Percentiles rank a stretch among this genome's conserved stretches.
Evolutionary conservation across 2,888 invertebrate genomes (phyloP).

Genomic region (Cordylochernes scorpioides): DNA sequence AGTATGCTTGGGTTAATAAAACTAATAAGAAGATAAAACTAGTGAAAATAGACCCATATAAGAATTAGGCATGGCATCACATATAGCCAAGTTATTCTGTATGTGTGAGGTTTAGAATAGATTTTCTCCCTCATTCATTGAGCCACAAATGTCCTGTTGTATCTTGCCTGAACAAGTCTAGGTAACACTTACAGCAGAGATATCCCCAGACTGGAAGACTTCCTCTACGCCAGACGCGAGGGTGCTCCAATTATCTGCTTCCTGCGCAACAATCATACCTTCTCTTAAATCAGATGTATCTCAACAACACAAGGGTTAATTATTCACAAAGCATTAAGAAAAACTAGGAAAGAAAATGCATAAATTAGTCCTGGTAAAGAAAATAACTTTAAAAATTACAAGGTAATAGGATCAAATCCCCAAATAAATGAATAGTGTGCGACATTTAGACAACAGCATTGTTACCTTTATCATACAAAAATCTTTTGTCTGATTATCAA

Average conservation of each 20-base stretch:
- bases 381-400: neutral
- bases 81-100: too few species aligned
- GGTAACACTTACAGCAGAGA: conserved; percentile 18
- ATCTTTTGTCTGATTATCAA: too few species aligned
- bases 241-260: conserved; percentile 78
- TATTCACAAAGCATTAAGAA: neutral
- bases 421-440: too few species aligned
- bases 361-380: neutral
- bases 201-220: conserved; percentile 26
- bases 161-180: neutral
- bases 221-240: conserved; percentile 62
- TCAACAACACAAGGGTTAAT: neutral
- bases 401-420: neutral
- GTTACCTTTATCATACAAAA: too few species aligned
- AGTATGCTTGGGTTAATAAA: too few species aligned
- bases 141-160: conserved; percentile 1
- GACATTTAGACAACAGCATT: too few species aligned
- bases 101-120: too few species aligned
- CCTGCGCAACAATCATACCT: too few species aligned
- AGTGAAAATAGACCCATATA: too few species aligned
- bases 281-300: conserved; percentile 2
- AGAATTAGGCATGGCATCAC: too few species aligned
- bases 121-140: too few species aligned
- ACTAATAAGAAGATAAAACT: too few species aligned
- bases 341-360: neutral